Percentiles rank a stretch among this genome's conserved stretches.
phyloP scores from a whole-genome alignment of 2,888 invertebrate genomes.

The Agrochola lychnidis region DNA sequence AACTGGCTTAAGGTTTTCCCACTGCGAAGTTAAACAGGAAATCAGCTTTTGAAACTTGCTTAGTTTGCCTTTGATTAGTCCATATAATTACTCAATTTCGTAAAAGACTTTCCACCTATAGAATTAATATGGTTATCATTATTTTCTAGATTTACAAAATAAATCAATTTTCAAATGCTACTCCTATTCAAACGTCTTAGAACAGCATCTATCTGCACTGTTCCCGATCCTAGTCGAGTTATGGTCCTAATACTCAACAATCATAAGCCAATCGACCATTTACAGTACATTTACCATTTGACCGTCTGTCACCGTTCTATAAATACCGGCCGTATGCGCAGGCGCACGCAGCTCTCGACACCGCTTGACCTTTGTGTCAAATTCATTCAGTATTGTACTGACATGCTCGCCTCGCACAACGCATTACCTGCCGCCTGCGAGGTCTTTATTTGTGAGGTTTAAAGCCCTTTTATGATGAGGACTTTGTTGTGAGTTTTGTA shows the following conservation, averaged over 20 bases:
- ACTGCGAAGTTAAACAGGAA: background rate
- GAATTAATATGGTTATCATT: background rate
- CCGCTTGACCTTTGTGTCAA: constrained; percentile 70
- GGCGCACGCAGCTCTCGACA: constrained; percentile 53
- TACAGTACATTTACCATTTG: constrained; percentile 64
- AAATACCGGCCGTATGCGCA: constrained; percentile 65
- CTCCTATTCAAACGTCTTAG: background rate
- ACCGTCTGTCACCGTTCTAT: constrained; percentile 65
- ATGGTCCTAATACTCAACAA: constrained; percentile 17
- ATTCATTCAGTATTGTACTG: constrained; percentile 66
- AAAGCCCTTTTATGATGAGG: constrained; percentile 8
- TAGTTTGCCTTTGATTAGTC: background rate
- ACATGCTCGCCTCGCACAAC: constrained; percentile 47
- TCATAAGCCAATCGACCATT: constrained; percentile 55
- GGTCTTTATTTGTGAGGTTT: constrained; percentile 16
- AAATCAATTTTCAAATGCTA: background rate
- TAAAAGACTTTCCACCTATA: no score
- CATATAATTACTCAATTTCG: background rate
- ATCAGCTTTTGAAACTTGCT: background rate
- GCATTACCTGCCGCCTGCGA: constrained; percentile 18
- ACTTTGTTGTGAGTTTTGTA: background rate
- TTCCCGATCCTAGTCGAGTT: background rate
- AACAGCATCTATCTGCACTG: constrained; percentile 7
- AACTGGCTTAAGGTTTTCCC: background rate
- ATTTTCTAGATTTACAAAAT: background rate